Evolutionary conservation across 2,113 vertebrate genomes (phyloP), one percentile per base, ranked within the genome.

Genomic region (Barnardius zonarius): DNA sequence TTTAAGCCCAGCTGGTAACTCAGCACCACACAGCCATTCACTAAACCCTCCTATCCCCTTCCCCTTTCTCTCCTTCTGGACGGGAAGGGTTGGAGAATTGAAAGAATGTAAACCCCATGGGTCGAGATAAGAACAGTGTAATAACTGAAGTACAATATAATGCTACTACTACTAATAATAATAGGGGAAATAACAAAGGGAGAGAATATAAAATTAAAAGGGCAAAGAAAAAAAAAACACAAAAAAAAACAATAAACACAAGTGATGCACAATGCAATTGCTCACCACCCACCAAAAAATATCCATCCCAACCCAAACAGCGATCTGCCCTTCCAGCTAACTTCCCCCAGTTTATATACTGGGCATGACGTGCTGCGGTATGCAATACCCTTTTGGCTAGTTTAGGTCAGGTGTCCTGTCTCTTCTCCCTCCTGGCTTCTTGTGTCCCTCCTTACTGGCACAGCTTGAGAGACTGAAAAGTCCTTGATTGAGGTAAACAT

Each of bases 331-430:
- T 35, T 59, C 13, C 9, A 15, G 22, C 9, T 59, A 59, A 59
- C 33, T 35, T 33, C 6, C 9, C 22, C 4, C 6, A 14, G 22
- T 59, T 59, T 35, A 59, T 59, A 59, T 10, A 35, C 22, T 59
- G 33, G 13, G 22, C 57, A 59, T 24, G 22, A 35, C 2, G 1
- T n/a, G 8, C 33, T 23, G 1, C 7, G 8, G 13, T n/a, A n/a
- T n/a, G 55, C 20, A 59, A n/a, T 33, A n/a, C 20, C 20, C 13
- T 24, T 24, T 35, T 59, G 13, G 13, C n/a, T 59, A 35, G 22
- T 59, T 59, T 35, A 33, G 13, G 22, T 35, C 33, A 35, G 33
- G 33, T 10, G 57, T 59, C 57, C 57, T 59, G 33, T 59, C 13
- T 10, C 33, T 59, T 15, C 57, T 59, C 33, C 22, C 33, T 59